These are phyloP conservation scores for Dicyrtomina minuta DNA, from an alignment of 2,888 invertebrate genomes.

Conservation along the genomic window DNA sequence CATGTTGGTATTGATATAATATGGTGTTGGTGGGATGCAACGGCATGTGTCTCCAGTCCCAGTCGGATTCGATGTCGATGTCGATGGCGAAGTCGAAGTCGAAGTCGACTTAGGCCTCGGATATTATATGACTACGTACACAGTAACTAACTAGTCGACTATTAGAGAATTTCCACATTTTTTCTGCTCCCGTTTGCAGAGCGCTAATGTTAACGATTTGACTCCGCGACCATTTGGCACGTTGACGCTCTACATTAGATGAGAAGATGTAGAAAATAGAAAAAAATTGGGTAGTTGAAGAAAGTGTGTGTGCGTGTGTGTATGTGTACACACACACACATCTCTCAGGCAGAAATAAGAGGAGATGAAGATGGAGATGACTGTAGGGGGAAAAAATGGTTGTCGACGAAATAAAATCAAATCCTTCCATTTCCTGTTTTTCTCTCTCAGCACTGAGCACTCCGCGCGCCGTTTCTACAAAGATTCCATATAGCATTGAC, in stretches of 20 bases:
- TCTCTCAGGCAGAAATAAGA: background rate
- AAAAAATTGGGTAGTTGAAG: constrained; percentile 3
- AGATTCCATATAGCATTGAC: no score
- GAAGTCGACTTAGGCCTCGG: no score
- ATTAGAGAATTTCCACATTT: background rate
- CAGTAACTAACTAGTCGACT: background rate
- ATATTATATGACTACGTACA: no score
- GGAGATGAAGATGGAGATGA: background rate
- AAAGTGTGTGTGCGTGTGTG: background rate
- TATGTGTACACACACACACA: no score
- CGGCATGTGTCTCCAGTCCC: no score
- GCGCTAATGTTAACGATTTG: constrained; percentile 20
- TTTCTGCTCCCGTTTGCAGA: constrained; percentile 1
- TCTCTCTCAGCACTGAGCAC: constrained; percentile 1
- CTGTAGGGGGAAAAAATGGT: constrained; percentile 12
- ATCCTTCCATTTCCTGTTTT: constrained; percentile 24
- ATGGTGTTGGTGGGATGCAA: no score
- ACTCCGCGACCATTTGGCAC: constrained; percentile 16
- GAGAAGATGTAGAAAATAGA: constrained; percentile 3
- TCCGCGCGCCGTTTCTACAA: no score
- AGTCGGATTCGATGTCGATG: no score
- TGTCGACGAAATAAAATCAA: constrained; percentile 27
- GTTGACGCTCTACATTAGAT: constrained; percentile 2
- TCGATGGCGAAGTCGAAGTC: no score
- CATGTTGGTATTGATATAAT: no score